Evolutionary conservation across 23 tunicate species (phyloP).

Genomic region (Oikopleura dioica): DNA sequence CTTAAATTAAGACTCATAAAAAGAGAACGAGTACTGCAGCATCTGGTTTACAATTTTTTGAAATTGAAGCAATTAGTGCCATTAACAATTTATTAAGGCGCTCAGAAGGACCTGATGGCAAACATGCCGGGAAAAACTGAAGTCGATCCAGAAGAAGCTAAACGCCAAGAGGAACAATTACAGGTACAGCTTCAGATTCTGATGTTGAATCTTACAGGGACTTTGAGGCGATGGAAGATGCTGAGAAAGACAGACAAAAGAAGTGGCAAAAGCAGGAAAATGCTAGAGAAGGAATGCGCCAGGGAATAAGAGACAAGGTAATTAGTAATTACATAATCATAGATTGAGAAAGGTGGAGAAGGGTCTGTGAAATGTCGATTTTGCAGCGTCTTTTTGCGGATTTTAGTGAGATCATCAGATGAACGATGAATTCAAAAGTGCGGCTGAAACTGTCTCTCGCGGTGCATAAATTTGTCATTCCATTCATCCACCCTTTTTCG

Average conservation of each 20-base stretch:
- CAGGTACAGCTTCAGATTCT: too few relatives aligned
- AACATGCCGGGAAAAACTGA: constrained; percentile 10
- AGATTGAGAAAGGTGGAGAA: not conserved
- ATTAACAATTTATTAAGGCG: not conserved
- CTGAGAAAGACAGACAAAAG: not conserved
- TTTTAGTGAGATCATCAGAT: not conserved
- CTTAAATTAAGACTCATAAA: too few relatives aligned
- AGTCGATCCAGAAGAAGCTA: constrained; percentile 6
- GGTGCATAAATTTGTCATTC: not conserved
- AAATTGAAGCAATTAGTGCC: too few relatives aligned
- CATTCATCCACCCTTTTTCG: not conserved
- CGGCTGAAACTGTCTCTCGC: not conserved
- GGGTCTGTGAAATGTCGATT: not conserved
- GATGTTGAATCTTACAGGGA: too few relatives aligned
- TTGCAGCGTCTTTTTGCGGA: not conserved
- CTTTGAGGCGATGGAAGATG: constrained; percentile 8
- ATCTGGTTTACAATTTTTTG: too few relatives aligned
- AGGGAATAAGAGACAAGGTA: constrained; percentile 13
- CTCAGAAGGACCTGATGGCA: constrained; percentile 8
- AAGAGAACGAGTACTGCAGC: too few relatives aligned
- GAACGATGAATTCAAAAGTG: not conserved
- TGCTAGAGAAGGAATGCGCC: constrained; percentile 4
- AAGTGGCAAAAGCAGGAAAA: constrained; percentile 6
- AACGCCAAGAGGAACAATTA: not conserved
- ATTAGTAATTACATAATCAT: not conserved